These are phyloP conservation scores for Oreotragus oreotragus DNA, from an alignment of 2,113 vertebrate genomes.

Conservation along the genomic window DNA sequence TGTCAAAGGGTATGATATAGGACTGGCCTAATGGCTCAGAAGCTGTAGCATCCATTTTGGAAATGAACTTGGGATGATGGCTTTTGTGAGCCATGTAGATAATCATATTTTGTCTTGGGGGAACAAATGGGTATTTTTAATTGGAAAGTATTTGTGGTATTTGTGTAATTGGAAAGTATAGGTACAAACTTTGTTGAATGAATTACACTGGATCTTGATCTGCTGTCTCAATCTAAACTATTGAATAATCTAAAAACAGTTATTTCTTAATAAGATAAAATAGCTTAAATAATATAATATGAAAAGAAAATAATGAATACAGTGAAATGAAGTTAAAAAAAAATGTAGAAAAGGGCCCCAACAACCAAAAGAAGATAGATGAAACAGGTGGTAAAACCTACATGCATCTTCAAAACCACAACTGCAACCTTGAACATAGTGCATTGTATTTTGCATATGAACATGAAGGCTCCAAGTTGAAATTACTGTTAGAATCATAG, in stretches of 20 bases:
- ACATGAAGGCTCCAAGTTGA: neutral
- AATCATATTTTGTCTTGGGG: neutral
- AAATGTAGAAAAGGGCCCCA: neutral
- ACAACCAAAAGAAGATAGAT: neutral
- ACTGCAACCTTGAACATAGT: neutral
- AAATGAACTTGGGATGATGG: neutral
- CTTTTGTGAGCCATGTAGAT: neutral
- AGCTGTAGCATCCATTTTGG: neutral
- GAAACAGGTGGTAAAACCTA: neutral
- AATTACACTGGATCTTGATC: neutral
- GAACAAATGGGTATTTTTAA: neutral
- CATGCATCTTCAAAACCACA: neutral
- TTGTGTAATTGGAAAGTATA: neutral
- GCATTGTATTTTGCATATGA: neutral
- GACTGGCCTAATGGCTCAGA: neutral
- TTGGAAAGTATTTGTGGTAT: neutral
- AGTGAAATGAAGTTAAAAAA: neutral
- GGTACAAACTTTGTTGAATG: neutral
- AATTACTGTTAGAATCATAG: constrained; percentile 7
- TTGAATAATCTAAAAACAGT: neutral
- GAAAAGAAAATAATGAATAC: neutral
- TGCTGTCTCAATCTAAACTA: neutral
- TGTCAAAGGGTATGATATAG: constrained; percentile 62
- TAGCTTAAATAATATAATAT: neutral
- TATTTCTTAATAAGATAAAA: constrained; percentile 11